Evolutionary conservation across 2,888 invertebrate genomes (phyloP).

Genomic region (Epistrophella euchroma): DNA sequence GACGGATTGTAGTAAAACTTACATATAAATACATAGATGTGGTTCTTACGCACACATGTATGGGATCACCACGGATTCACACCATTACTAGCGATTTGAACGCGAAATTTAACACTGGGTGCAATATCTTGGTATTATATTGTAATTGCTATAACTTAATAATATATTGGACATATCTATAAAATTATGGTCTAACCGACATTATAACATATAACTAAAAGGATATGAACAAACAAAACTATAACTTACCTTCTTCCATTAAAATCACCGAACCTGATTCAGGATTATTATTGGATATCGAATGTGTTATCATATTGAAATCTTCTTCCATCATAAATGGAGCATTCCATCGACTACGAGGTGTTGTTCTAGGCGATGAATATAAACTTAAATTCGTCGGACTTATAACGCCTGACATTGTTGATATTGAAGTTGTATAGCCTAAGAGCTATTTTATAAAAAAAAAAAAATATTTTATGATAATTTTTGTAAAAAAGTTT

Average conservation of each 20-base stretch:
- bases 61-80: no score
- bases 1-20: no score
- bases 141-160: no score
- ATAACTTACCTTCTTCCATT: constrained; percentile 89
- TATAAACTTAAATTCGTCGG: constrained; percentile 94
- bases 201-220: no score
- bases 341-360: constrained; percentile 92
- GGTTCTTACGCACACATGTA: no score
- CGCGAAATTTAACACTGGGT: no score
- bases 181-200: no score
- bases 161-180: no score
- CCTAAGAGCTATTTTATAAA: constrained; percentile 90
- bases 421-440: constrained; percentile 93
- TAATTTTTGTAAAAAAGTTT: background rate
- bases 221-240: no score
- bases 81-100: no score
- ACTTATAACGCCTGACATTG: constrained; percentile 93
- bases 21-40: no score
- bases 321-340: constrained; percentile 97
- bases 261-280: constrained; percentile 89
- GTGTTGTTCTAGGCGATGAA: constrained; percentile 89
- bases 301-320: constrained; percentile 95
- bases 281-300: constrained; percentile 86
- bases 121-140: no score
- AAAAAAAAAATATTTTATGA: background rate